Base-by-base conservation (phyloP, 2,888 invertebrate species). In the Drosophila bunnanda region DNA sequence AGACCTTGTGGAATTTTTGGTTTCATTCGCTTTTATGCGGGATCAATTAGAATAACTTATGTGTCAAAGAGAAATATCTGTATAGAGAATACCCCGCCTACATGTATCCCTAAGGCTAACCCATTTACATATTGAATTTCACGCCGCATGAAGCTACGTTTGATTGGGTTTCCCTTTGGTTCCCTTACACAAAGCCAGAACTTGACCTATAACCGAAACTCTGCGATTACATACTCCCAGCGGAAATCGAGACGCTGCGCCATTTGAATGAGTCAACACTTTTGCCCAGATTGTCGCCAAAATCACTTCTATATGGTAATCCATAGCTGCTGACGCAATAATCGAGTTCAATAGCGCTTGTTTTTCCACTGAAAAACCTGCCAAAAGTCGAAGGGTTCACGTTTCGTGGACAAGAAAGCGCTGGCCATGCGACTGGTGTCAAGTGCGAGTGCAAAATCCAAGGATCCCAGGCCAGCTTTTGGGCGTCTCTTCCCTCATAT, bases 181-280 rank as follows among this genome's bases (percentile, higher is more conserved):
- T 20, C 13, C 20, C 22, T 22, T 22, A 43, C 2, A 22, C 15
- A 4, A 44, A 44, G 15, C 20, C n/a, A 20, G 15, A 36, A 62
- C 17, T 15, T 20, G 20, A 30, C 17, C 30, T 12, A 43, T 28
- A 9, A 12, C 32, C 13, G 15, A 32, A 50, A 30, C 2, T 20
- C 20, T 50, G 13, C 41, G 7, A 30, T 71, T 5, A 46, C 34
- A 56, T 28, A 38, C 56, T 50, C 56, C 41, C 56, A 50, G 36
- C 17, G 36, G 56, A 66, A 75, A 69, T 58, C 28, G 25, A 44
- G 46, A 68, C 50, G 55, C 59, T 62, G 56, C 79, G 82, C 77
- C 76, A 79, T 71, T 79, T 17, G 52, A 76, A 44, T 80, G 72
- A 88, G 56, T 87, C 38, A 83, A 60, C 68, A 64, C 12, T 82